Evolutionary conservation across 2,113 vertebrate genomes (phyloP).

Genomic region (Burhinus oedicnemus): DNA sequence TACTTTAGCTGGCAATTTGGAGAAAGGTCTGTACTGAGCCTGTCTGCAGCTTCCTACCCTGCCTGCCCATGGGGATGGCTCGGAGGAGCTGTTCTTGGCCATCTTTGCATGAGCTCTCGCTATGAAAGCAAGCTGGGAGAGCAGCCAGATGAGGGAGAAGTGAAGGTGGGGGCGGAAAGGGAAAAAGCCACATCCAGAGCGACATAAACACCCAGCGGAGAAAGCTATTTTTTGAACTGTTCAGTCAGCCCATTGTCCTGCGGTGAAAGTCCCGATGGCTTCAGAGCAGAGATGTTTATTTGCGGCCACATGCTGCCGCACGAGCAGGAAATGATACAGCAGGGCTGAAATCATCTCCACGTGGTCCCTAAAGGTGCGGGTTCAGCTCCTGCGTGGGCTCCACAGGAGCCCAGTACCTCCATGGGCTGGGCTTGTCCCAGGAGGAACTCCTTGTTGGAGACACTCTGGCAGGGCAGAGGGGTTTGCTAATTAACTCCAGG

Average conservation of each 20-base stretch:
- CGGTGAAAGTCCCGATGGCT: not conserved
- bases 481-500: not conserved
- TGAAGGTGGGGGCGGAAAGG: not conserved
- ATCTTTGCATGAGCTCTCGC: accelerated
- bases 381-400: not conserved
- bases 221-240: not conserved
- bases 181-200: not conserved
- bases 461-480: not conserved
- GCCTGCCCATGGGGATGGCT: accelerated
- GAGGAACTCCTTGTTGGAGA: not conserved
- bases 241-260: not conserved
- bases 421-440: accelerated
- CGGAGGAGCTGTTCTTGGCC: not conserved
- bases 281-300: not conserved
- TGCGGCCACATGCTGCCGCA: accelerated
- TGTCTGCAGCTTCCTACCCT: not conserved
- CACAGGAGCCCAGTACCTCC: not conserved
- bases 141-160: not conserved
- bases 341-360: not conserved
- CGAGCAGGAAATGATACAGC: not conserved
- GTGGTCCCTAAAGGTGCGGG: not conserved
- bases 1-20: not conserved
- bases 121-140: not conserved
- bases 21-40: not conserved
- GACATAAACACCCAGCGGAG: not conserved